Evolutionary conservation across 2,888 invertebrate genomes (phyloP).

Genomic region (Xestoiulus laeticollis): DNA sequence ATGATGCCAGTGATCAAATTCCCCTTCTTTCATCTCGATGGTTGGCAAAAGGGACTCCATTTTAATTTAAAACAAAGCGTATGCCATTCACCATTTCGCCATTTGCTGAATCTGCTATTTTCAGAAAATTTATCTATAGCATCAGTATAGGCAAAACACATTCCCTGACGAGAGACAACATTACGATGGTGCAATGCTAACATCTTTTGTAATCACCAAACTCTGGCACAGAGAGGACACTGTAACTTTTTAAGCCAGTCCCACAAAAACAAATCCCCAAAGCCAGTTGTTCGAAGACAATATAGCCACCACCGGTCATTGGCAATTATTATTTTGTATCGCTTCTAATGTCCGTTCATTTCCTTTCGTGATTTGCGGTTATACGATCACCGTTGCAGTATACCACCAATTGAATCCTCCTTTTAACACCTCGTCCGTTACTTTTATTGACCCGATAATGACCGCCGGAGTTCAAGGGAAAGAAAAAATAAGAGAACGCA

Average conservation of each 20-base stretch:
- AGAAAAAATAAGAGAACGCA: neutral
- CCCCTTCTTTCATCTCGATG: too few relatives aligned
- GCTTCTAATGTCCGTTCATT: neutral
- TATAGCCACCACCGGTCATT: neutral
- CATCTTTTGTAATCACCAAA: neutral
- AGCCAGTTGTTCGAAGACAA: neutral
- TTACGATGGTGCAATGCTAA: too few relatives aligned
- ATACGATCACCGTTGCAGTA: neutral
- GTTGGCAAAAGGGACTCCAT: too few relatives aligned
- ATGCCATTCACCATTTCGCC: too few relatives aligned
- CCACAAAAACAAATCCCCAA: neutral
- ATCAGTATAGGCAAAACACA: too few relatives aligned
- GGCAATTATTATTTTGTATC: neutral
- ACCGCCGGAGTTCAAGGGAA: neutral
- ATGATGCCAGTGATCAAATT: too few relatives aligned
- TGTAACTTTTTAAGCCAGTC: neutral
- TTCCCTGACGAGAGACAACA: too few relatives aligned
- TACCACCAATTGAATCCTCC: conserved; percentile 15
- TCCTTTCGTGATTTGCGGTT: conserved; percentile 1
- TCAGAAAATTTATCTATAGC: too few relatives aligned
- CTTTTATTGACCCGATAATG: conserved; percentile 29
- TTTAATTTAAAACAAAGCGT: too few relatives aligned
- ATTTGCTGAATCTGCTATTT: too few relatives aligned
- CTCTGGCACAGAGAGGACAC: neutral
- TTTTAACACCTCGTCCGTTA: conserved; percentile 29